These are phyloP conservation scores for Alauda arvensis DNA, from an alignment of 2,797 vertebrate genomes.

Conservation along the genomic window DNA sequence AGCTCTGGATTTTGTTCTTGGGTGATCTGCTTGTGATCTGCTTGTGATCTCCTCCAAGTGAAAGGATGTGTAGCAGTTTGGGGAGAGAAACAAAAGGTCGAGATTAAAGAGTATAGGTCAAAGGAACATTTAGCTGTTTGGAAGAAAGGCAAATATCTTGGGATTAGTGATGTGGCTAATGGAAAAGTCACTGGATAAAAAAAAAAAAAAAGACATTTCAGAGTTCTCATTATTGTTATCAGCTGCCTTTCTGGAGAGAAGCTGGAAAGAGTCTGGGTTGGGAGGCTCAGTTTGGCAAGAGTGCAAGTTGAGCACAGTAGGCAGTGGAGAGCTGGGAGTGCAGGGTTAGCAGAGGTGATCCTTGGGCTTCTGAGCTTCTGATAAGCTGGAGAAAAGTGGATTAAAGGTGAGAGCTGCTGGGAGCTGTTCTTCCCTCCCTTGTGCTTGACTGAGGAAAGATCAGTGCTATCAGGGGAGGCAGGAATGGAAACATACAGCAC, in stretches of 20 bases:
- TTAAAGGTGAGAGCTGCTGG: neutral
- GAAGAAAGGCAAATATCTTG: neutral
- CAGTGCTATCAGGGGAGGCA: accelerated
- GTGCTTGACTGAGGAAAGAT: neutral
- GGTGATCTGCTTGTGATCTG: neutral
- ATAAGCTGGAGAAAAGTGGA: neutral
- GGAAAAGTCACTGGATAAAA: neutral
- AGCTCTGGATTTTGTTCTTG: accelerated
- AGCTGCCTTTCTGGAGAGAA: neutral
- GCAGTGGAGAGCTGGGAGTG: neutral
- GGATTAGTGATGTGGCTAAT: neutral
- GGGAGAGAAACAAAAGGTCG: neutral
- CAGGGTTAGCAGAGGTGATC: neutral
- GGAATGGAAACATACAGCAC: neutral
- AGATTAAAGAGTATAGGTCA: neutral
- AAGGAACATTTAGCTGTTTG: neutral
- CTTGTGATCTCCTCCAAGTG: neutral
- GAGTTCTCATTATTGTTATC: neutral
- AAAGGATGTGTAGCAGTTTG: neutral
- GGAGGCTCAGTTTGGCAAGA: neutral
- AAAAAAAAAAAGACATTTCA: neutral
- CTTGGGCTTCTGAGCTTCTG: neutral
- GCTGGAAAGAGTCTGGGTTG: neutral
- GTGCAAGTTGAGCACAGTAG: neutral
- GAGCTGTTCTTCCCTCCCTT: neutral